A percentile compares a stretch with the other conserved stretches of the same genome.
Conservation (phyloP, 2,113 vertebrate species). For the Psittacula cyanocephala region DNA sequence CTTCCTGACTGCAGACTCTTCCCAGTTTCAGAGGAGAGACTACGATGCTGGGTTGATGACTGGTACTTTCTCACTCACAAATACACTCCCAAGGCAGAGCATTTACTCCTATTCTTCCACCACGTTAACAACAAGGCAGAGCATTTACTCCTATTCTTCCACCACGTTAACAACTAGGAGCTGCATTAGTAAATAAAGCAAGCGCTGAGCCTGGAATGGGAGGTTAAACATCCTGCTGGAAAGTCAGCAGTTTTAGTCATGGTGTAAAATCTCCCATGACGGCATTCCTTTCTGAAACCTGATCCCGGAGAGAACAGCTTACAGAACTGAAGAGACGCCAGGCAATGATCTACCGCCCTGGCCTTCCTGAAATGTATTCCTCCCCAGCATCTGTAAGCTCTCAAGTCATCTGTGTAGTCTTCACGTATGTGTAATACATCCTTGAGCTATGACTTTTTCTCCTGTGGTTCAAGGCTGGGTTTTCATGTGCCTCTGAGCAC, state of each 20-base stretch:
- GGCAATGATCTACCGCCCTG: not conserved
- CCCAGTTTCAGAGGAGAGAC: not conserved
- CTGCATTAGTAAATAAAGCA: constrained; percentile 22
- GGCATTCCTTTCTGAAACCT: constrained; percentile 19
- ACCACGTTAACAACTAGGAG: not conserved
- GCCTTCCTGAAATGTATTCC: constrained; percentile 16
- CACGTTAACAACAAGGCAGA: not conserved
- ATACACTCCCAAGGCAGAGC: not conserved
- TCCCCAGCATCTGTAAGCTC: constrained; percentile 26
- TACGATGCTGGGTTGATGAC: not conserved
- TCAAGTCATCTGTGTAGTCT: not conserved
- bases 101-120: accelerated
- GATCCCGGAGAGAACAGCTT: not conserved
- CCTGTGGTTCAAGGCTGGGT: not conserved
- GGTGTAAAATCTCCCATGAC: not conserved
- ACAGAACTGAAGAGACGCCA: not conserved
- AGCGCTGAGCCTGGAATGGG: not conserved
- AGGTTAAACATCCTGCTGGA: not conserved
- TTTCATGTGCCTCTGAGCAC: not conserved
- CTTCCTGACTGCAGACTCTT: not conserved
- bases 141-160: not conserved
- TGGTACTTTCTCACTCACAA: not conserved
- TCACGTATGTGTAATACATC: constrained; percentile 2
- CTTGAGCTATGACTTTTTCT: constrained; percentile 55
- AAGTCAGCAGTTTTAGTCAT: constrained; percentile 52